phyloP scores from a whole-genome alignment of 2,113 vertebrate species.

The Kryptolebias marmoratus region DNA sequence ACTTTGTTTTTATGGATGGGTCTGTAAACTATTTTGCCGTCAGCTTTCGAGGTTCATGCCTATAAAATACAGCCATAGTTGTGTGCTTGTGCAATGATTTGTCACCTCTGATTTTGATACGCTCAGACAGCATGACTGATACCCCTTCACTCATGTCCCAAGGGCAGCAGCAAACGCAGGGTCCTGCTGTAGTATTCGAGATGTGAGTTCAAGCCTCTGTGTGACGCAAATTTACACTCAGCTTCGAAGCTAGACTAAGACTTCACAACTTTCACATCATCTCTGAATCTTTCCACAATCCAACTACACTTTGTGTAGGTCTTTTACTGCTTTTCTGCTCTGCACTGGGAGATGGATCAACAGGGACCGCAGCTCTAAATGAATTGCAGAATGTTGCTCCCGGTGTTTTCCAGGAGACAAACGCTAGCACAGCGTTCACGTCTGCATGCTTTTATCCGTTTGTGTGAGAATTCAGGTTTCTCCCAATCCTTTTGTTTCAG shows the following conservation, averaged over 20 bases:
- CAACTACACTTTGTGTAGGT: slow-evolving; percentile 5
- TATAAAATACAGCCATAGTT: slow-evolving; percentile 32
- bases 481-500: slow-evolving; percentile 66
- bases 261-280: slow-evolving; percentile 3
- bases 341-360: slow-evolving; percentile 41
- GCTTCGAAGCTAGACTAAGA: not conserved
- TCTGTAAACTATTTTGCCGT: slow-evolving; percentile 50
- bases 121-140: slow-evolving; percentile 19
- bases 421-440: slow-evolving; percentile 15
- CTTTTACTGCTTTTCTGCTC: slow-evolving; percentile 22
- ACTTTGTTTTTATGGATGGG: slow-evolving; percentile 41
- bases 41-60: slow-evolving; percentile 42
- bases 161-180: slow-evolving; percentile 7
- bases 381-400: slow-evolving; percentile 42
- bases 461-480: slow-evolving; percentile 40
- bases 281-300: slow-evolving; percentile 1
- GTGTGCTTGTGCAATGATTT: slow-evolving; percentile 41
- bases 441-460: not conserved
- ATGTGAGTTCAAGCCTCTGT: slow-evolving; percentile 16
- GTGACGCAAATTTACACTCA: slow-evolving; percentile 1
- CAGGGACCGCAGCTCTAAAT: slow-evolving; percentile 51
- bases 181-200: slow-evolving; percentile 6
- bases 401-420: slow-evolving; percentile 54
- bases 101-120: slow-evolving; percentile 45
- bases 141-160: slow-evolving; percentile 10